Percentiles rank a stretch among this genome's conserved stretches.
These are phyloP conservation scores for Corythornis cristatus DNA, from an alignment of 2,113 vertebrate genomes.

Conservation along the genomic window DNA sequence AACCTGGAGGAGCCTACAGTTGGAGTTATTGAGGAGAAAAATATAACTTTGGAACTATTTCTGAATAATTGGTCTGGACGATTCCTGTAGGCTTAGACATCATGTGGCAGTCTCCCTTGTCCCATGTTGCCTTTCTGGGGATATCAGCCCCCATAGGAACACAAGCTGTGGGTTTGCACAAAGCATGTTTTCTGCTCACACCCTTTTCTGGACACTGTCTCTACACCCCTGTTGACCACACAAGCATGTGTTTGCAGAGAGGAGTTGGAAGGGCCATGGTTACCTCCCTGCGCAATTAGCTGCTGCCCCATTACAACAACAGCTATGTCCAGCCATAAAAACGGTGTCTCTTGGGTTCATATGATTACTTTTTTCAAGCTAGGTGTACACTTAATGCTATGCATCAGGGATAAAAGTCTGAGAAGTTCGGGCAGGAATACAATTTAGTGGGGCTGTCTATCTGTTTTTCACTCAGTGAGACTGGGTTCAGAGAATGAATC, in stretches of 20 bases:
- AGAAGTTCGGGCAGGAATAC: neutral
- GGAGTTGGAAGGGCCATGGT: accelerated
- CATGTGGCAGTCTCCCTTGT: accelerated
- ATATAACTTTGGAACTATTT: accelerated
- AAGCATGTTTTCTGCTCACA: accelerated
- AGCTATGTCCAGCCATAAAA: neutral
- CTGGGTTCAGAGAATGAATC: neutral
- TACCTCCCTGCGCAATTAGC: too few relatives aligned
- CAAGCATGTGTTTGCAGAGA: neutral
- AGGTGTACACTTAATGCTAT: neutral
- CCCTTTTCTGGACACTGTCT: neutral
- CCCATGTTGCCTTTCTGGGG: neutral
- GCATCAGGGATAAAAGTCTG: too few relatives aligned
- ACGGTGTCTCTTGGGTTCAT: too few relatives aligned
- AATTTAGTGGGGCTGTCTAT: neutral
- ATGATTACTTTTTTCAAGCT: neutral
- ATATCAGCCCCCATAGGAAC: accelerated
- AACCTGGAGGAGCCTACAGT: neutral
- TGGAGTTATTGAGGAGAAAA: neutral
- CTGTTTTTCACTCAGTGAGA: neutral
- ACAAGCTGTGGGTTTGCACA: neutral
- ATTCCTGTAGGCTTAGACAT: neutral
- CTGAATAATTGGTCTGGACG: neutral
- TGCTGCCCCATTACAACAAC: neutral
- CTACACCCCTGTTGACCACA: too few relatives aligned